phyloP scores from a whole-genome alignment of 92 coral and sea anemone species.

The Galaxea fascicularis region DNA sequence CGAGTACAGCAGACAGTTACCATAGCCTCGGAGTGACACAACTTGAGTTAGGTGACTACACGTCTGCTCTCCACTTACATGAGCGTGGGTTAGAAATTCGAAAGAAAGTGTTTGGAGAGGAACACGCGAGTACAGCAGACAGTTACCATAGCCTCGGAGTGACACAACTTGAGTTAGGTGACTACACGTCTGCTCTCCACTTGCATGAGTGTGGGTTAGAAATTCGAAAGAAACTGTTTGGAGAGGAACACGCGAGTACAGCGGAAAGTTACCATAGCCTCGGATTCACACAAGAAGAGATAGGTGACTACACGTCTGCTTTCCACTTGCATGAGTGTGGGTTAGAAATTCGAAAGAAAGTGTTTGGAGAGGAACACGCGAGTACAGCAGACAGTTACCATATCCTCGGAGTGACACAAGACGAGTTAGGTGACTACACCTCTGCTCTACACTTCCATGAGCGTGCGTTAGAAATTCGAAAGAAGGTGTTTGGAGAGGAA shows the following conservation, averaged over 20 bases:
- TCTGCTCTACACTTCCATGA: background rate
- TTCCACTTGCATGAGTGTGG: too few species aligned
- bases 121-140: background rate
- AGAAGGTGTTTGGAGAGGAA: background rate
- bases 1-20: conserved; percentile 13
- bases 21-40: background rate
- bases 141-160: background rate
- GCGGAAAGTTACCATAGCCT: background rate
- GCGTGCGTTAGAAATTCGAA: background rate
- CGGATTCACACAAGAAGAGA: background rate
- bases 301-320: background rate
- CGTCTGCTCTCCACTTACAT: background rate
- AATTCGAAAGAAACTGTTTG: background rate
- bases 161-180: background rate
- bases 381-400: background rate
- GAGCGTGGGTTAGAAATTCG: conserved; percentile 1
- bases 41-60: background rate
- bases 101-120: background rate
- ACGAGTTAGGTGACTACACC: background rate
- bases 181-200: background rate
- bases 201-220: background rate
- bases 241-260: background rate
- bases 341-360: background rate
- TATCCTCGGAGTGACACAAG: background rate
- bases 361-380: background rate